Conservation (phyloP, 2,797 vertebrate species). For the Poeciliopsis infans region DNA sequence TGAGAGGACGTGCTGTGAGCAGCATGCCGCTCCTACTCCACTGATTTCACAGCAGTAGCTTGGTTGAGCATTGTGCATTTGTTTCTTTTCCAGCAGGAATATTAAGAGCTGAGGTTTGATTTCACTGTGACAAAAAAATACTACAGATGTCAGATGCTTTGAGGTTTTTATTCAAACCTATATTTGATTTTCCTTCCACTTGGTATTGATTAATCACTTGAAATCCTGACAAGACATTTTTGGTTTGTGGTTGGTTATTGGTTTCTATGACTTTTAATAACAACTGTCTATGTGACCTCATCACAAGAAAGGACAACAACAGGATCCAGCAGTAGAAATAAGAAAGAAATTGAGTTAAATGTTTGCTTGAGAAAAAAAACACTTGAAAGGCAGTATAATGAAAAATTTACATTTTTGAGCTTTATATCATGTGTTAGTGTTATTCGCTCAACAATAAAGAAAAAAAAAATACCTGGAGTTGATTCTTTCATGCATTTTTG, state of each 20-base stretch:
- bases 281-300: background rate
- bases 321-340: background rate
- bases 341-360: background rate
- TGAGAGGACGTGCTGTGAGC: background rate
- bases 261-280: background rate
- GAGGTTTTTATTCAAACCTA: background rate
- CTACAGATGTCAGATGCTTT: background rate
- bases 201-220: background rate
- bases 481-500: no score
- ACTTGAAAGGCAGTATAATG: background rate
- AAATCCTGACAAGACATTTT: background rate
- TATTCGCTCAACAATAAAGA: no score
- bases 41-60: background rate
- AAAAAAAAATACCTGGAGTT: no score
- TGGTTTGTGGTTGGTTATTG: background rate
- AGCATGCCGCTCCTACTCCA: background rate
- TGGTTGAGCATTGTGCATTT: background rate
- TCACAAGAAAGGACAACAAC: background rate
- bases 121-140: background rate
- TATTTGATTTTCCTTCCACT: background rate
- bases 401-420: no score
- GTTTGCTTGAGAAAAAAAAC: background rate
- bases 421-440: no score
- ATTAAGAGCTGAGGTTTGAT: background rate
- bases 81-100: background rate